Conservation (phyloP, 2,888 invertebrate genomes). For the Orchestes rusci region DNA sequence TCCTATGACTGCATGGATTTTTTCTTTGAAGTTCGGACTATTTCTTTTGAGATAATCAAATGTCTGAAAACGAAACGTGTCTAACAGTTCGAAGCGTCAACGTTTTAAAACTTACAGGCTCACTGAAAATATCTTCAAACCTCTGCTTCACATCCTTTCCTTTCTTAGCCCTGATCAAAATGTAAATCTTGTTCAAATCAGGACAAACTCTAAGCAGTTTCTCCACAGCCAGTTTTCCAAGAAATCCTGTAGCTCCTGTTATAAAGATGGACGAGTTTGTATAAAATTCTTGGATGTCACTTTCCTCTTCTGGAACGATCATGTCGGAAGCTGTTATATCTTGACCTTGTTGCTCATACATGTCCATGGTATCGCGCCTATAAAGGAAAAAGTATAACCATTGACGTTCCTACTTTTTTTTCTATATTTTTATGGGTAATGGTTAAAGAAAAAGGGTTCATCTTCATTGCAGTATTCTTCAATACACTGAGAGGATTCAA, state of each 20-base stretch:
- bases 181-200: slow-evolving; percentile 36
- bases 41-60: slow-evolving; percentile 42
- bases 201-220: slow-evolving; percentile 37
- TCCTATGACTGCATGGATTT: slow-evolving; percentile 51
- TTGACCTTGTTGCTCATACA: slow-evolving; percentile 41
- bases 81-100: too few relatives aligned
- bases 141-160: slow-evolving; percentile 34
- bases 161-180: slow-evolving; percentile 37
- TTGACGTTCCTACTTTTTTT: too few relatives aligned
- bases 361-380: slow-evolving; percentile 24
- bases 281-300: slow-evolving; percentile 36
- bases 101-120: slow-evolving; percentile 50
- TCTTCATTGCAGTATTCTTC: too few relatives aligned
- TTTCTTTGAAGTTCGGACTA: slow-evolving; percentile 47
- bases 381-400: too few relatives aligned
- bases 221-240: slow-evolving; percentile 38
- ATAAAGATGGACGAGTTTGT: slow-evolving; percentile 36
- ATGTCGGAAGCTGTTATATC: slow-evolving; percentile 48
- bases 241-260: slow-evolving; percentile 44
- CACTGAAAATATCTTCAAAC: slow-evolving; percentile 52
- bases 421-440: too few relatives aligned
- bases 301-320: slow-evolving; percentile 37
- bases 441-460: too few relatives aligned
- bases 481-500: too few relatives aligned
- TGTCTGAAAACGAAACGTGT: slow-evolving; percentile 25